Evolutionary conservation across 2,113 vertebrate genomes (phyloP).

Genomic region (Nesospiza acunhae): DNA sequence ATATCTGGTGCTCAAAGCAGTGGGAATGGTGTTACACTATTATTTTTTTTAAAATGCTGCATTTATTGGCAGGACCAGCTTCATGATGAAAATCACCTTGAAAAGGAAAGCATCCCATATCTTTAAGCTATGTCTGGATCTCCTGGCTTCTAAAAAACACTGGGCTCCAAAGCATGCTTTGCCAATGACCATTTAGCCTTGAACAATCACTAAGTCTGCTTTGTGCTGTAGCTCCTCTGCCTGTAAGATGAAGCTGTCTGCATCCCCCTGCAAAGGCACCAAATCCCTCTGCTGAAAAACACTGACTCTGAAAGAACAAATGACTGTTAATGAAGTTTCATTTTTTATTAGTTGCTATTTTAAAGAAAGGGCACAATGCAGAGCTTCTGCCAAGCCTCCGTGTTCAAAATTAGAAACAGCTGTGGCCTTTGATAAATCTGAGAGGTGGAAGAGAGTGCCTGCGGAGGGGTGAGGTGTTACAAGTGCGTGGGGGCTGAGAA

Average conservation of each 20-base stretch:
- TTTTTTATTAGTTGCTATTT: conserved; percentile 39
- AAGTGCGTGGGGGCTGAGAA: background rate
- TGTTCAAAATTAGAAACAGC: conserved; percentile 24
- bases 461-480: background rate
- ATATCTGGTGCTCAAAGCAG: background rate
- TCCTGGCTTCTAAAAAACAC: background rate
- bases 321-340: background rate
- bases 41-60: background rate
- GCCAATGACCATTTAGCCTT: background rate
- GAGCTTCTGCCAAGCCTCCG: background rate
- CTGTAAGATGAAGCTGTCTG: background rate
- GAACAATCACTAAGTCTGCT: background rate
- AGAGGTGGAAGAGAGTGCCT: background rate
- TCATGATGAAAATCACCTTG: background rate
- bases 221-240: background rate
- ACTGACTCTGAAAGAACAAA: background rate
- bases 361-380: conserved; percentile 20
- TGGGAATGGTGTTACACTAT: background rate
- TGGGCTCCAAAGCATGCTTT: background rate
- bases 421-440: background rate
- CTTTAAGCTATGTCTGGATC: background rate
- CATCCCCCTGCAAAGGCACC: background rate
- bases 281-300: background rate
- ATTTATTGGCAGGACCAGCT: background rate
- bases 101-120: background rate